Evolutionary conservation across 2,113 vertebrate genomes (phyloP).

Genomic region (Pungitius pungitius): DNA sequence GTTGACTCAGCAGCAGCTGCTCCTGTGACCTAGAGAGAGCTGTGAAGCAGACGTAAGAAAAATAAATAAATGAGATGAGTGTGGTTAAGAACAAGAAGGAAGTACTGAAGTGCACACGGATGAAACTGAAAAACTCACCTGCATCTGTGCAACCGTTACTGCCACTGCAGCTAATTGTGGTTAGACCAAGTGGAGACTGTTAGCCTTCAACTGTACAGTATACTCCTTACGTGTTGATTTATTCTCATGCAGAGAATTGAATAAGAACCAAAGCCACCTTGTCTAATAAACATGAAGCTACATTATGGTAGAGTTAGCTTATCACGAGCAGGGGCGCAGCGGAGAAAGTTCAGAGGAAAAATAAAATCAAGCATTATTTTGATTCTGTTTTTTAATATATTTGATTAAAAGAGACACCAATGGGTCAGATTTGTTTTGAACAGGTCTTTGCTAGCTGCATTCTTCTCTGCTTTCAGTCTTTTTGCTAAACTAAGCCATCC

Average conservation of each 20-base stretch:
- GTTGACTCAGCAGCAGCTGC: slow-evolving; percentile 70
- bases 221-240: not conserved
- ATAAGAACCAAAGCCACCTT: not conserved
- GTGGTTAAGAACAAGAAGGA: slow-evolving; percentile 28
- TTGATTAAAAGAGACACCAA: no score
- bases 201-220: not conserved
- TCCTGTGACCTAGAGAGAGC: slow-evolving; percentile 62
- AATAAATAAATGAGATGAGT: slow-evolving; percentile 41
- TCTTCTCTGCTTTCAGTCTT: not conserved
- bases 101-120: slow-evolving; percentile 9
- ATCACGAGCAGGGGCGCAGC: not conserved
- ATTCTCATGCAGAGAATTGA: not conserved
- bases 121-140: slow-evolving; percentile 4
- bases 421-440: not conserved
- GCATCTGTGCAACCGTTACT: not conserved
- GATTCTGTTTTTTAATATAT: not conserved
- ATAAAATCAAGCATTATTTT: not conserved
- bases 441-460: not conserved
- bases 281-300: not conserved
- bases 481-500: not conserved
- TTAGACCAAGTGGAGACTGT: not conserved
- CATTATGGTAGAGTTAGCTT: not conserved
- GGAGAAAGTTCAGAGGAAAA: not conserved
- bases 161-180: slow-evolving; percentile 5
- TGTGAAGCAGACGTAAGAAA: slow-evolving; percentile 28